Evolutionary conservation across 2,888 invertebrate species (phyloP), one percentile per base, ranked within the genome.

Genomic region (Augiades crinisus): DNA sequence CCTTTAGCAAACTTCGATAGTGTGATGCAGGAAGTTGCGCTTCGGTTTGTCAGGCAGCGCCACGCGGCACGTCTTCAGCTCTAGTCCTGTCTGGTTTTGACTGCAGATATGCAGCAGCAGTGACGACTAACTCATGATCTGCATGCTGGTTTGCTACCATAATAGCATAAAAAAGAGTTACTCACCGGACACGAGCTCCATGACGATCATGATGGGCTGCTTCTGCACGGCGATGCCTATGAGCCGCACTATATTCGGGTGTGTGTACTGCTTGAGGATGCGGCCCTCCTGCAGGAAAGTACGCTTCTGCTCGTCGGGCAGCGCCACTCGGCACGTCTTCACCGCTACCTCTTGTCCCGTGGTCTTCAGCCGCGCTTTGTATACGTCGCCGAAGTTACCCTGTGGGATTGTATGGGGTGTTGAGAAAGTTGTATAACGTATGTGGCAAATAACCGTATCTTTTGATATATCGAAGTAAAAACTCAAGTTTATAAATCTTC

Each of bases 371-470:
- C 95, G 93, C 2, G 98, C 98, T 80, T 96, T 96, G 86, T 97
- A 98, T 1, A 99, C 99, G 81, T 99, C 98, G 1, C 99, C 99
- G 82, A 99, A 99, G 80, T 99, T 98, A 40, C 99, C 99, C 98
- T 98, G 74, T 47, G 69, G 64, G 38, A 21, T 98, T 98, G 98
- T 98, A 74, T 47, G 69, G 64, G 38, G 17, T 17, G 14, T 7
- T 21, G 13, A 27, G 27, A 53, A 47, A 31, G 40, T 38, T 17
- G 10, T 5, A 19, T 4, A 5, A 19, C 19, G 24, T 7, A 8
- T 8, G 14, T n/a, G 14, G 14, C 14, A 38, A n/a, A n/a, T n/a
- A n/a, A n/a, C n/a, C n/a, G n/a, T n/a, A n/a, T n/a, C n/a, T n/a
- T n/a, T n/a, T n/a, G n/a, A n/a, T n/a, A n/a, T n/a, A n/a, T n/a